Evolutionary conservation across 2,113 vertebrate species (phyloP).

Genomic region (Mugil cephalus): DNA sequence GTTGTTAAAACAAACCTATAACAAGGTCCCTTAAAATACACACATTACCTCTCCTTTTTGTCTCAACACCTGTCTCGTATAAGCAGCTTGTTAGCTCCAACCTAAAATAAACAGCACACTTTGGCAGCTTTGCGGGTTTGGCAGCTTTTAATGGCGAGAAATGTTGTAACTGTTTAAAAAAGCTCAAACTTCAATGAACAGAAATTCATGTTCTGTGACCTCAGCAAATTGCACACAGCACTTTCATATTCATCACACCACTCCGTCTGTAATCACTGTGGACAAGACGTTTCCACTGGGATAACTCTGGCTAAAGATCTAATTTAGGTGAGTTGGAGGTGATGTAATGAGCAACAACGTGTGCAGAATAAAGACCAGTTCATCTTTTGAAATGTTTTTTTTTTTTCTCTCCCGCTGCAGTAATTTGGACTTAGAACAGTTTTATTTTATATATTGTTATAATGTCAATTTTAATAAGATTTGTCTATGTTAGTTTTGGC

Average conservation of each 20-base stretch:
- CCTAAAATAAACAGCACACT: conserved; percentile 43
- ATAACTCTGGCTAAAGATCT: neutral
- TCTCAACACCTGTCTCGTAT: conserved; percentile 33
- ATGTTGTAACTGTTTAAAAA: conserved; percentile 38
- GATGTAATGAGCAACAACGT: neutral
- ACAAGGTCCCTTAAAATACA: conserved; percentile 30
- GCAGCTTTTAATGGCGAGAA: conserved; percentile 33
- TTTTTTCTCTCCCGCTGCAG: too few species aligned
- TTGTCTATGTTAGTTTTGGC: neutral
- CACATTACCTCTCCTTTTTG: conserved; percentile 27
- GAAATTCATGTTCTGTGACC: conserved; percentile 33
- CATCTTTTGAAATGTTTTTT: neutral
- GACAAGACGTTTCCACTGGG: conserved; percentile 12
- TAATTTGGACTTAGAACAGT: neutral
- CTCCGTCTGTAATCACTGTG: conserved; percentile 16
- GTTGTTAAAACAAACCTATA: conserved; percentile 34
- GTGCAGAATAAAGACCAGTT: neutral
- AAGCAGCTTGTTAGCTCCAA: conserved; percentile 37
- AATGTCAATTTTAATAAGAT: neutral
- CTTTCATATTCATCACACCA: conserved; percentile 42
- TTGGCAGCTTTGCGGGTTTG: conserved; percentile 39
- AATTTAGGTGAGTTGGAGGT: neutral
- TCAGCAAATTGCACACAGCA: conserved; percentile 42
- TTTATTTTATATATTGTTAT: neutral
- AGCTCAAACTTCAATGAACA: conserved; percentile 22